These are phyloP conservation scores for Baryphthengus martii DNA, from an alignment of 2,113 vertebrate genomes.

Conservation along the genomic window DNA sequence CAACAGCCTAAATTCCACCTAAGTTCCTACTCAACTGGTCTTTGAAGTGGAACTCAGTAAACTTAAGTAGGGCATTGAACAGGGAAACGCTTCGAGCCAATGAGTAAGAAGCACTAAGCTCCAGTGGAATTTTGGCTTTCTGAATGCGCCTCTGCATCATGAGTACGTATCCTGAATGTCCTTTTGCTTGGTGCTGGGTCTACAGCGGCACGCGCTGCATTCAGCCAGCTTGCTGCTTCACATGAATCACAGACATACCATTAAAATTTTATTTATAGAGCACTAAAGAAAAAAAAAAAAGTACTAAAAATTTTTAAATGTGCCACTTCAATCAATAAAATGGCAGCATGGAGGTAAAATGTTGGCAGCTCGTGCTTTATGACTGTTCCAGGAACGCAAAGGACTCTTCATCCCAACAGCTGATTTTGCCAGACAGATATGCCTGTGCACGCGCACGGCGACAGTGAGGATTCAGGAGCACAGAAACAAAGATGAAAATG, in stretches of 20 bases:
- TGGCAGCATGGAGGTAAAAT: neutral
- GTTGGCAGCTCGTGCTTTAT: neutral
- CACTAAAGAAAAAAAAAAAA: neutral
- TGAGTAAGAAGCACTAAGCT: conserved; percentile 29
- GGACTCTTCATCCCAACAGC: neutral
- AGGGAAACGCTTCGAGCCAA: conserved; percentile 20
- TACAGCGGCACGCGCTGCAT: neutral
- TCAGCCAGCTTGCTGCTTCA: neutral
- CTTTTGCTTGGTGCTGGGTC: accelerated
- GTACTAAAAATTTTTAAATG: neutral
- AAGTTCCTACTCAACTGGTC: conserved; percentile 26
- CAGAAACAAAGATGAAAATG: neutral
- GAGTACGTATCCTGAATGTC: neutral
- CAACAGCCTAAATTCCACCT: conserved; percentile 2
- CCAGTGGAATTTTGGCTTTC: conserved; percentile 11
- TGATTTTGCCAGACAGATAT: neutral
- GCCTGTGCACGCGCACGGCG: neutral
- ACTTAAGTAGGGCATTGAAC: conserved; percentile 13
- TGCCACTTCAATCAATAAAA: neutral
- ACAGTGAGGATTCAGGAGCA: neutral
- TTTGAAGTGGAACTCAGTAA: conserved; percentile 26
- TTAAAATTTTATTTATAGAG: neutral
- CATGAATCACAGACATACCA: neutral
- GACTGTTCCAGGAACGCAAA: neutral
- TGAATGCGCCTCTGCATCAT: neutral